A percentile compares a stretch with the other conserved stretches of the same genome.
phyloP scores from a whole-genome alignment of 2,888 invertebrate species.

The Bugulina stolonifera region DNA sequence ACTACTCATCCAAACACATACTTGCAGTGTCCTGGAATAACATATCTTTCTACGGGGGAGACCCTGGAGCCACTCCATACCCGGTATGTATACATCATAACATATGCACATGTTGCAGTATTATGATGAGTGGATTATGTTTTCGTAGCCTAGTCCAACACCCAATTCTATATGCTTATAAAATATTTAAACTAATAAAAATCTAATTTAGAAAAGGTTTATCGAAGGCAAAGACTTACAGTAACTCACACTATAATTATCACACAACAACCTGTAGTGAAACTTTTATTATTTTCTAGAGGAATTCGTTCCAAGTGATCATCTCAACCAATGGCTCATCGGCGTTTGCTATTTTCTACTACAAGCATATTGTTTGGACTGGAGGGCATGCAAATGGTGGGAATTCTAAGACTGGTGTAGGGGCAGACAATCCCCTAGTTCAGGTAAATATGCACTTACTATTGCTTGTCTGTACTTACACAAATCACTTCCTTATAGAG shows the following conservation, averaged over 20 bases:
- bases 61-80: background rate
- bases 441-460: background rate
- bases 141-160: no score
- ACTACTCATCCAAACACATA: background rate
- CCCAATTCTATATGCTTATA: no score
- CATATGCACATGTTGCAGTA: no score
- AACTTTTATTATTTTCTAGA: no score
- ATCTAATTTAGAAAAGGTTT: no score
- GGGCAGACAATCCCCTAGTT: background rate
- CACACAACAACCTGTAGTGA: no score
- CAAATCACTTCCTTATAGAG: no score
- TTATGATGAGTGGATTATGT: no score
- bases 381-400: conserved; percentile 36
- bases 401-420: background rate
- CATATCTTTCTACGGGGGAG: conserved; percentile 11
- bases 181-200: no score
- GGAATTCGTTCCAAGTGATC: conserved; percentile 92
- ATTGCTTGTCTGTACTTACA: no score
- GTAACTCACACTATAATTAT: no score
- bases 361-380: conserved; percentile 82
- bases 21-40: conserved; percentile 2
- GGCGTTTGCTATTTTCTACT: conserved; percentile 92
- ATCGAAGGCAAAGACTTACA: no score
- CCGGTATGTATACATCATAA: background rate
- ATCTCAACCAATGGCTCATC: conserved; percentile 86